Evolutionary conservation across 2,797 vertebrate species (phyloP).

Genomic region (Dermochelys coriacea): DNA sequence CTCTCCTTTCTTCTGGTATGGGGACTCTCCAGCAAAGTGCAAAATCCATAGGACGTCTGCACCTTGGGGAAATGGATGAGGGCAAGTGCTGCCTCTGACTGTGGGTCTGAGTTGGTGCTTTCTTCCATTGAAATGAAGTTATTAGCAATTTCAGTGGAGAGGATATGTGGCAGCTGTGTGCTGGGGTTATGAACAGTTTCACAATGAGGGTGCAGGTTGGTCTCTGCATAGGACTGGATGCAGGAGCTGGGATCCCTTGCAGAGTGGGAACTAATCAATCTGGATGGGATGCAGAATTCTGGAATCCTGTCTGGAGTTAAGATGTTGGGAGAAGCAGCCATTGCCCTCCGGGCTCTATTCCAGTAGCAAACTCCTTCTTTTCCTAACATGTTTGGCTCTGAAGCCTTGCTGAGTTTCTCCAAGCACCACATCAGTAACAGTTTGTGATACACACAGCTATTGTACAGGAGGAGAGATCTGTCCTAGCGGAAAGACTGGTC

Average conservation of each 20-base stretch:
- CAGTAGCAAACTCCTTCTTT: neutral
- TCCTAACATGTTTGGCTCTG: constrained; percentile 2
- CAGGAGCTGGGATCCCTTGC: neutral
- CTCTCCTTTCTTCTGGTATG: constrained; percentile 90
- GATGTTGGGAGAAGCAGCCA: constrained; percentile 81
- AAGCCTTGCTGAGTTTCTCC: constrained; percentile 8
- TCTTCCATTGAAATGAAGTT: constrained; percentile 79
- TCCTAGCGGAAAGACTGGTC: neutral
- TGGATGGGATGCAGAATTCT: constrained; percentile 90
- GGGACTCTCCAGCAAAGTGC: constrained; percentile 88
- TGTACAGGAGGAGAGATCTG: neutral
- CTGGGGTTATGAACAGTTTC: neutral
- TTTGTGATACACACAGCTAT: neutral
- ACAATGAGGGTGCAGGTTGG: neutral
- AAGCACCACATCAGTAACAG: constrained; percentile 52
- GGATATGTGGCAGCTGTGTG: constrained; percentile 76
- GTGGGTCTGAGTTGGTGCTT: constrained; percentile 88
- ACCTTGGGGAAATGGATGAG: constrained; percentile 35
- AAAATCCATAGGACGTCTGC: constrained; percentile 87
- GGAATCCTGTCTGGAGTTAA: constrained; percentile 91
- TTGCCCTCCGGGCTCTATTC: neutral
- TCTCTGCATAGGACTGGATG: neutral
- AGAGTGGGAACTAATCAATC: constrained; percentile 50
- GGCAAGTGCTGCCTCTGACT: constrained; percentile 84
- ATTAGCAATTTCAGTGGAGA: constrained; percentile 86